phyloP scores from a whole-genome alignment of 2,797 vertebrate genomes.

The Percopsis omiscomaycus region DNA sequence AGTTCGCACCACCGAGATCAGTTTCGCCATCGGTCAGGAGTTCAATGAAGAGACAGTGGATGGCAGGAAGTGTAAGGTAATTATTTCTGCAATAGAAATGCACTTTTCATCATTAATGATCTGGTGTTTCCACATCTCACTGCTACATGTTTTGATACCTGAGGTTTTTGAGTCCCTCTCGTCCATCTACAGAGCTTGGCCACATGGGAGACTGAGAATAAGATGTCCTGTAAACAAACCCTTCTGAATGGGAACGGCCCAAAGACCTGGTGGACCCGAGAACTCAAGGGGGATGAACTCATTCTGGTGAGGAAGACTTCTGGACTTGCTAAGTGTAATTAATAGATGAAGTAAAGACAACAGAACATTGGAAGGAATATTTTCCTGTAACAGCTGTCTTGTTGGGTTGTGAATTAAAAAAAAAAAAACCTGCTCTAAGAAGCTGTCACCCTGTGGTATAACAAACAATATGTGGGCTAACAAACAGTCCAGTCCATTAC shows the following conservation, averaged over 20 bases:
- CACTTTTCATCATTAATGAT: background rate
- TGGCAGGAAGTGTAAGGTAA: conserved; percentile 94
- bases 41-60: conserved; percentile 96
- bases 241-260: conserved; percentile 88
- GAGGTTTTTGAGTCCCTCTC: background rate
- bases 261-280: conserved; percentile 94
- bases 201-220: conserved; percentile 94
- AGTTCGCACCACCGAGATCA: conserved; percentile 94
- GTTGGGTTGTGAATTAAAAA: no score
- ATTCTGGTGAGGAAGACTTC: conserved; percentile 81
- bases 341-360: background rate
- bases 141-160: no score
- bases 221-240: conserved; percentile 93
- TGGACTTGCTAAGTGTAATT: no score
- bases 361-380: no score
- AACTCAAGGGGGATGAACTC: conserved; percentile 90
- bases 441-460: conserved; percentile 1
- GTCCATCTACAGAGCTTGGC: conserved; percentile 83
- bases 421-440: no score
- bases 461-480: background rate
- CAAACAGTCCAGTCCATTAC: no score
- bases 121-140: background rate
- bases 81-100: background rate
- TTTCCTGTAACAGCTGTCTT: no score
- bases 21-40: conserved; percentile 90